Percentiles rank a stretch among this genome's conserved stretches.
These are phyloP conservation scores for pig (Sus scrofa) DNA, from an alignment of 2,113 vertebrate genomes.

Conservation along the genomic window T2T-Sscrofa CM000829.6:53826501-53827000, in stretches of 20 bases:
- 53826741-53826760: too few relatives aligned
- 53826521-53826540: too few relatives aligned
- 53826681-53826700: neutral
- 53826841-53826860: neutral
- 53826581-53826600: too few relatives aligned
- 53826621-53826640: neutral
- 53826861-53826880: neutral
- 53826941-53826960: accelerated
- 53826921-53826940: neutral
- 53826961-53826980: neutral
- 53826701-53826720: neutral
- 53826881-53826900: neutral
- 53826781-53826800: neutral
- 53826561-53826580: too few relatives aligned
- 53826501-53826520: too few relatives aligned
- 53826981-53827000: neutral
- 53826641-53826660: neutral
- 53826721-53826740: too few relatives aligned
- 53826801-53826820: neutral
- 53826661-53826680: neutral
- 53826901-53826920: neutral
- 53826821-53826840: accelerated
- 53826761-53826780: too few relatives aligned
- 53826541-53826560: too few relatives aligned
- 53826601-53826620: too few relatives aligned